Base-by-base conservation (phyloP, 2,113 vertebrate genomes). In the Phaethon lepturus region DNA sequence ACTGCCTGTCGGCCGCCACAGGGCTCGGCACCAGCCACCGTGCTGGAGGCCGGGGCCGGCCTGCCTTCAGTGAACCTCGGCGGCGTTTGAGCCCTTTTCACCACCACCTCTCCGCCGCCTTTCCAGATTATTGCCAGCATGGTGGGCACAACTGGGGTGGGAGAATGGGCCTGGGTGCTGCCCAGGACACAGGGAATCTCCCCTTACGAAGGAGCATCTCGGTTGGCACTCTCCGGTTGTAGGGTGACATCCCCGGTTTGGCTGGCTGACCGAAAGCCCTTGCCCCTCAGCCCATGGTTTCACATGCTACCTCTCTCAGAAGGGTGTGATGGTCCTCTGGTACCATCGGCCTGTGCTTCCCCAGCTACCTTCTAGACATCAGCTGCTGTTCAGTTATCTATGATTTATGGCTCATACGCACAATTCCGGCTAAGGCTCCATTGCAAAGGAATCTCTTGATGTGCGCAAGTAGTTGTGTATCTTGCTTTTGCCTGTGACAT, bases 311-410 rank as follows among this genome's bases (percentile, higher is more conserved):
- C 13, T 23, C n/a, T 28, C 4, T 10, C 31, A 1, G 4, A 9
- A 10, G 13, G 18, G 6, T 2, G 31, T 8, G 14, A 1, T 2
- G 9, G 19, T 28, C 2, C n/a, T 44, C 31, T 0, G 0, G 17
- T 56, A 25, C 28, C n/a, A 3, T 10, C 25, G 19, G 58, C 20
- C 33, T 0, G 0, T 31, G 8, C 10, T 4, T 31, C 22, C 55
- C 44, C 44, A 38, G 23, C 35, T 49, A 17, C 67, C 29, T 58
- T 40, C 25, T 49, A 69, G n/a, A 31, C 50, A 35, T 17, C 7
- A 6, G 17, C 33, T 24, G 31, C 25, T 12, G 9, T n/a, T 64
- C 53, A 11, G 0, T 56, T 23, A 7, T 5, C 6, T 42, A 1
- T 13, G 44, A 20, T 56, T n/a, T 45, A 47, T 10, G 28, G 33